These are phyloP conservation scores for Marmota flaviventris DNA, from an alignment of 2,113 vertebrate species.

Conservation along the genomic window DNA sequence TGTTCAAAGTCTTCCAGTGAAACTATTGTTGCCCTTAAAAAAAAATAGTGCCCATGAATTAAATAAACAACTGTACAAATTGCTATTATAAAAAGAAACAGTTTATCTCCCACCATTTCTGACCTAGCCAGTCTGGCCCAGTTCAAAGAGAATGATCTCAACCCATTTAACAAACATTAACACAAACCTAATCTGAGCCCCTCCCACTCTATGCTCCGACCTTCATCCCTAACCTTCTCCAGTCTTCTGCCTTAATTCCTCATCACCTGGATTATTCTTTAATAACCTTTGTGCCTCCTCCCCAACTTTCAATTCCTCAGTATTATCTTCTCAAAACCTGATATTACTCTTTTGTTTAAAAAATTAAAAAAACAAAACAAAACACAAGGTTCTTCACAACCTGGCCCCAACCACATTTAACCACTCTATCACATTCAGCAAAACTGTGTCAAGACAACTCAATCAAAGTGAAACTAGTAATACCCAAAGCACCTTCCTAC, in stretches of 20 bases:
- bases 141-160: conserved; percentile 48
- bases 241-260: neutral
- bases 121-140: conserved; percentile 34
- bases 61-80: conserved; percentile 53
- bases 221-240: neutral
- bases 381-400: neutral
- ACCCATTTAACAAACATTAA: neutral
- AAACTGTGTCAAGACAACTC: neutral
- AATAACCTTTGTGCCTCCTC: neutral
- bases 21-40: conserved; percentile 96
- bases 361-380: too few species aligned
- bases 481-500: neutral
- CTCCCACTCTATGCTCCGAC: neutral
- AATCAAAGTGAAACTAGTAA: neutral
- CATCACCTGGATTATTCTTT: neutral
- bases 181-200: neutral
- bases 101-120: conserved; percentile 23
- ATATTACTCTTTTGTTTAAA: neutral
- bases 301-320: neutral
- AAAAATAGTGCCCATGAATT: conserved; percentile 53
- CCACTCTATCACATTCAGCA: neutral
- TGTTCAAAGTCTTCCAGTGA: conserved; percentile 99
- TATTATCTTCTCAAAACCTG: neutral
- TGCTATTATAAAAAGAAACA: conserved; percentile 62
- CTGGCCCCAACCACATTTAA: neutral